A percentile compares a stretch with the other conserved stretches of the same genome.
These are phyloP conservation scores for Habropoda laboriosa DNA, from an alignment of 1,140 invertebrate genomes.

Conservation along the genomic window DNA sequence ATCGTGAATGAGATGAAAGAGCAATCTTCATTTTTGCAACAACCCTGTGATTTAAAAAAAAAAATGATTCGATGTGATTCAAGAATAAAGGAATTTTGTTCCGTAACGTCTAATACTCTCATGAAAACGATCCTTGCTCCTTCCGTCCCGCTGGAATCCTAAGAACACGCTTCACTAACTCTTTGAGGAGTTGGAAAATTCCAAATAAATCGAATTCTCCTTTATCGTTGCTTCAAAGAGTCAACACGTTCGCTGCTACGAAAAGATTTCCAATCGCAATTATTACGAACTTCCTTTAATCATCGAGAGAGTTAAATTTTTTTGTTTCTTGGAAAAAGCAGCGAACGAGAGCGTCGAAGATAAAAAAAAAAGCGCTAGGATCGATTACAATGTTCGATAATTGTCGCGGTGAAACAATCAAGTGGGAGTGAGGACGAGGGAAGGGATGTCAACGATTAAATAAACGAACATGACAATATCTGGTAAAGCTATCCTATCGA, in stretches of 20 bases:
- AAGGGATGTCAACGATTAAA: constrained; percentile 46
- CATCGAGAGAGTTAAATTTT: not conserved
- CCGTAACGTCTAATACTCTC: constrained; percentile 14
- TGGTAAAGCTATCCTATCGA: constrained; percentile 40
- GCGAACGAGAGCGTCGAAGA: not conserved
- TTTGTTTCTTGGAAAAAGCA: not conserved
- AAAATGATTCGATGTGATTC: not conserved
- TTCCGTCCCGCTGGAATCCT: constrained; percentile 48
- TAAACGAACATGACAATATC: constrained; percentile 40
- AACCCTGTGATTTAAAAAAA: not conserved
- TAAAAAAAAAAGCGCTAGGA: not conserved
- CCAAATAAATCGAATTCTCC: not conserved
- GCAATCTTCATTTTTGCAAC: constrained; percentile 6
- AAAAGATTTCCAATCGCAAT: not conserved
- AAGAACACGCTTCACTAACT: constrained; percentile 19
- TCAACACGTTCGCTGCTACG: not conserved
- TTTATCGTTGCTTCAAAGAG: not conserved
- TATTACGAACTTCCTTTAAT: not conserved
- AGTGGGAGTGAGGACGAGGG: too few species aligned
- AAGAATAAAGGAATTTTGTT: not conserved
- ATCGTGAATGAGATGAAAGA: not conserved
- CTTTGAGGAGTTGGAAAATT: not conserved
- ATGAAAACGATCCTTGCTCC: constrained; percentile 21
- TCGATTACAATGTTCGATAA: constrained; percentile 17
- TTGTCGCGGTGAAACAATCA: constrained; percentile 42